Evolutionary conservation across 1,140 invertebrate genomes (phyloP), one percentile per base, ranked within the genome.

Genomic region (Oryctes rhinoceros): DNA sequence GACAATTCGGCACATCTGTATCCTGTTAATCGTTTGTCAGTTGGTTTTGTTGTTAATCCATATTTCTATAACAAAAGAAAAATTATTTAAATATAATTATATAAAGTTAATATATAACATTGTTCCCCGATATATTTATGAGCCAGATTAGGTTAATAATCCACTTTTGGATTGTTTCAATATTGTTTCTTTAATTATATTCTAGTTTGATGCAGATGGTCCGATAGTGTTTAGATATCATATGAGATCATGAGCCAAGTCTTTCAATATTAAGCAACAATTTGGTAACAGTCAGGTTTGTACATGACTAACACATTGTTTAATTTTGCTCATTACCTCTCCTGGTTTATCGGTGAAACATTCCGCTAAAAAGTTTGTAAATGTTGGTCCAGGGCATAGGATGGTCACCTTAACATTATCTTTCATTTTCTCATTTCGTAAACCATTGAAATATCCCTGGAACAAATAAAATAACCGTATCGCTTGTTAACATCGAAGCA

Each of bases 351-450:
- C 92, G 0, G 94, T 96, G 84, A 94, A 95, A 83, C 92, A 90
- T 85, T 93, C 90, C 75, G 90, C 82, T n/a, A 95, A 86, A 81
- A 96, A 92, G 82, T 94, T 91, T 0, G 94, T 94, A 85, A 92
- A 92, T 48, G 92, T 90, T 13, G 95, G 94, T 18, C 95, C 95
- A 5, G 95, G 94, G 82, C 94, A 95, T 24, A 94, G 87, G n/a
- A 96, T 83, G 0, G 92, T 94, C 0, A 96, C 89, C 39, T 80
- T 84, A 49, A 95, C 89, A 81, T 92, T 90, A 75, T 90, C 87
- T 0, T 85, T 85, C 0, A 89, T 81, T 85, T 93, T 92, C 86
- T 96, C 94, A n/a, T 88, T 85, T 79, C 91, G 85, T 15, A 96
- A 86, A 65, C 87, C 83, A 79, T 92, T 89, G 83, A 94, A 93